Percentiles rank a stretch among this genome's conserved stretches.
Conservation (phyloP, 1,140 invertebrate species). For the Charaxes varanes region DNA sequence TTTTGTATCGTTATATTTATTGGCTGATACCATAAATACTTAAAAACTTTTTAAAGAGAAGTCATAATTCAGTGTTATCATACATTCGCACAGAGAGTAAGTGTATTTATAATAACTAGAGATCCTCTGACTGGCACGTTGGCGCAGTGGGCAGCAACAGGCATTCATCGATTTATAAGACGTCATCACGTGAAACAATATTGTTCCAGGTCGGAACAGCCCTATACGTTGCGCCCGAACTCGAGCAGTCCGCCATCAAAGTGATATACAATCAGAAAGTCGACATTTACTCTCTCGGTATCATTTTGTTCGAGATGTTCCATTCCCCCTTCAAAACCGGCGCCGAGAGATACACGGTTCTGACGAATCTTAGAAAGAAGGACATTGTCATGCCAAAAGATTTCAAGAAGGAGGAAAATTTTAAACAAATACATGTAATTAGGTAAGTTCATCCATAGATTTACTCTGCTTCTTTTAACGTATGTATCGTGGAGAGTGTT, state of each 20-base stretch:
- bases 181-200: not conserved
- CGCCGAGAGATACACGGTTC: conserved; percentile 90
- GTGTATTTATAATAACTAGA: no score
- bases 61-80: no score
- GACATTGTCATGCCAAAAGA: conserved; percentile 56
- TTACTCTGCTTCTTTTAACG: no score
- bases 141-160: no score
- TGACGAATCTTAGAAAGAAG: conserved; percentile 42
- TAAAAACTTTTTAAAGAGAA: no score
- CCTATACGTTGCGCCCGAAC: conserved; percentile 94
- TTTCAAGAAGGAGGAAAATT: conserved; percentile 48
- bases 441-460: no score
- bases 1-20: no score
- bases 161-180: no score
- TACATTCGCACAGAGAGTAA: no score
- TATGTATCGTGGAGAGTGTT: no score
- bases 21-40: no score
- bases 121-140: no score
- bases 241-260: conserved; percentile 80
- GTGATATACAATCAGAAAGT: conserved; percentile 94
- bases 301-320: conserved; percentile 97
- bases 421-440: conserved; percentile 66
- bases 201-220: conserved; percentile 87
- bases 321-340: conserved; percentile 86
- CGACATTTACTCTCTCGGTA: conserved; percentile 92